phyloP scores from a whole-genome alignment of 2,113 vertebrate species.

The Hippocampus comes region DNA sequence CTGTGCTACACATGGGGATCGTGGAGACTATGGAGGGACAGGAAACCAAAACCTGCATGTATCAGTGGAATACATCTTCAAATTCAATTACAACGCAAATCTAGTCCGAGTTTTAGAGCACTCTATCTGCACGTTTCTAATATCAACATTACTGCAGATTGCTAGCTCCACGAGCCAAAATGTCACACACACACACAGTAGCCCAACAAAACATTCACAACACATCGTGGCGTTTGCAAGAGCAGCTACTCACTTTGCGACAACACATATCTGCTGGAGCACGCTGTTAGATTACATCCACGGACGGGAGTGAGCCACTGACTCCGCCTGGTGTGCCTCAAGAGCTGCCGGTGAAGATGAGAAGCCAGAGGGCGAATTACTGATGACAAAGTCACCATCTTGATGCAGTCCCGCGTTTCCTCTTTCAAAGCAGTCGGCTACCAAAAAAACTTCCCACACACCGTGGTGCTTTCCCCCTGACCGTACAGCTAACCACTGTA shows the following conservation, averaged over 20 bases:
- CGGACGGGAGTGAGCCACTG: constrained; percentile 59
- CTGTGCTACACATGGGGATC: neutral
- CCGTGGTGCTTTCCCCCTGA: neutral
- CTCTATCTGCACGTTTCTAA: constrained; percentile 8
- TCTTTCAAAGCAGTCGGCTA: neutral
- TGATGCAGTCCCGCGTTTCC: neutral
- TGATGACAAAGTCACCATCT: constrained; percentile 63
- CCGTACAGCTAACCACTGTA: neutral
- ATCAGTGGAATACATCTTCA: neutral
- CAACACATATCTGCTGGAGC: constrained; percentile 80
- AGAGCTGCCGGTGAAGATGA: constrained; percentile 51
- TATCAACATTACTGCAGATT: constrained; percentile 35
- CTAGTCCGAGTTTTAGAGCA: constrained; percentile 34
- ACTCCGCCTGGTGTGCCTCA: constrained; percentile 7
- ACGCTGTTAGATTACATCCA: constrained; percentile 77
- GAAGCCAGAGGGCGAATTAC: constrained; percentile 55
- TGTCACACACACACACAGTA: neutral
- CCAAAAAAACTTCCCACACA: neutral
- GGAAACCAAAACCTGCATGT: neutral
- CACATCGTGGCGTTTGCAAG: neutral
- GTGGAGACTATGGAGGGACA: neutral
- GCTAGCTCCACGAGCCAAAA: neutral
- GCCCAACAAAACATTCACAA: neutral
- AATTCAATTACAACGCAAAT: constrained; percentile 9
- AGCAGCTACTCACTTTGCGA: constrained; percentile 74